phyloP scores from a whole-genome alignment of 1,140 invertebrate species.

The Conus ventricosus region DNA sequence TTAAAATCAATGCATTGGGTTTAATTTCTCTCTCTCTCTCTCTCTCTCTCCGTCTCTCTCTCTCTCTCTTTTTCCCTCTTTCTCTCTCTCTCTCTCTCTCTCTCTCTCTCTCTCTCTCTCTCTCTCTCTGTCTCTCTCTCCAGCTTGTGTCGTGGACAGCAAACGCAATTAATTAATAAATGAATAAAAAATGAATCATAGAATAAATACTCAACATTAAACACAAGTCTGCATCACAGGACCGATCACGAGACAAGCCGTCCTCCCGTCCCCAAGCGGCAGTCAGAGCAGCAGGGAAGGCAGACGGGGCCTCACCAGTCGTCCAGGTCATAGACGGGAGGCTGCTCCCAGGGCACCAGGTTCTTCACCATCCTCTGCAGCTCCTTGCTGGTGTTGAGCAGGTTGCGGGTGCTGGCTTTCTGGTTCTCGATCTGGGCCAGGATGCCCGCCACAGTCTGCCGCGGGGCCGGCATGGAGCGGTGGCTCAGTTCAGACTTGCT shows the following conservation, averaged over 20 bases:
- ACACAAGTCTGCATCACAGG: not conserved
- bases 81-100: not conserved
- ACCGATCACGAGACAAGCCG: not conserved
- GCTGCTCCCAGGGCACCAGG: not conserved
- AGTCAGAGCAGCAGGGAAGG: not conserved
- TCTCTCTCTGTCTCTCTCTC: too few species aligned
- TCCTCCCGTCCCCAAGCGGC: not conserved
- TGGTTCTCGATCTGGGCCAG: constrained; percentile 28
- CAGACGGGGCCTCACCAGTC: not conserved
- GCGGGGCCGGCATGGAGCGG: constrained; percentile 7
- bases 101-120: too few species aligned
- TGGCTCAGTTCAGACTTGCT: constrained; percentile 1
- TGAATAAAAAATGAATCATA: not conserved
- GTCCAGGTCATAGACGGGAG: not conserved
- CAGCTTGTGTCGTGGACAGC: not conserved
- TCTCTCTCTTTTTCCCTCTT: constrained; percentile 35
- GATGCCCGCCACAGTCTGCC: constrained; percentile 18
- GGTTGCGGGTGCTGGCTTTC: not conserved
- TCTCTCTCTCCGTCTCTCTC: constrained; percentile 5
- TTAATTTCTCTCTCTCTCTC: constrained; percentile 31
- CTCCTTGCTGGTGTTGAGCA: constrained; percentile 8
- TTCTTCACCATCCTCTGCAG: constrained; percentile 15
- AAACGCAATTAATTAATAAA: not conserved
- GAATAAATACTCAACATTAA: not conserved
- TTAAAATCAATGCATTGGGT: not conserved